Evolutionary conservation across 2,113 vertebrate species (phyloP).

Genomic region (Rousettus leschenaultii): DNA sequence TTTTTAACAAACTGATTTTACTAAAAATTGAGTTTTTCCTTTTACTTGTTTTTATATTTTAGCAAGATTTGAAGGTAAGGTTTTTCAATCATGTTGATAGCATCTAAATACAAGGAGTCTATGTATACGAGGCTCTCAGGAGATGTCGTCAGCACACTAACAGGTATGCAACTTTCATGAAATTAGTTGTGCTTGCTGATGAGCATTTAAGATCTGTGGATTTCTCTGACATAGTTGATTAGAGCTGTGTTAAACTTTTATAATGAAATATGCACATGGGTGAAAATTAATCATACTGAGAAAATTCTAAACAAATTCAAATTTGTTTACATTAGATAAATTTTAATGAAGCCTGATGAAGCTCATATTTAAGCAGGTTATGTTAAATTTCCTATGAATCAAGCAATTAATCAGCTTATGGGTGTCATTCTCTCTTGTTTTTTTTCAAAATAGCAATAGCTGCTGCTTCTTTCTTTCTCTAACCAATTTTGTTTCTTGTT

Average conservation of each 20-base stretch:
- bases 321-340: slow-evolving; percentile 31
- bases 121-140: not conserved
- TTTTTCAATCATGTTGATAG: not conserved
- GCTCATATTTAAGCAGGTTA: slow-evolving; percentile 37
- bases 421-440: not conserved
- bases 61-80: not conserved
- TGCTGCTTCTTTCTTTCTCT: not conserved
- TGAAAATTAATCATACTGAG: slow-evolving; percentile 17
- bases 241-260: slow-evolving; percentile 13
- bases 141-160: not conserved
- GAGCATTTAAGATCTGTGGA: not conserved
- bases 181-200: not conserved
- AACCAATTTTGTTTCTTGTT: not conserved
- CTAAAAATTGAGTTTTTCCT: not conserved
- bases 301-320: slow-evolving; percentile 50
- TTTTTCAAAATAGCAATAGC: not conserved
- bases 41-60: not conserved
- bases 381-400: slow-evolving; percentile 21
- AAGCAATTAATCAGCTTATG: slow-evolving; percentile 16
- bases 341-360: slow-evolving; percentile 51
- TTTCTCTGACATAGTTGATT: slow-evolving; percentile 53
- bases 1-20: not conserved
- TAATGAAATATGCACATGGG: slow-evolving; percentile 30
- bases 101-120: not conserved
- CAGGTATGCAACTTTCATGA: not conserved